Evolutionary conservation across 1,140 invertebrate genomes (phyloP), one percentile per base, ranked within the genome.

Genomic region (Habropoda laboriosa): DNA sequence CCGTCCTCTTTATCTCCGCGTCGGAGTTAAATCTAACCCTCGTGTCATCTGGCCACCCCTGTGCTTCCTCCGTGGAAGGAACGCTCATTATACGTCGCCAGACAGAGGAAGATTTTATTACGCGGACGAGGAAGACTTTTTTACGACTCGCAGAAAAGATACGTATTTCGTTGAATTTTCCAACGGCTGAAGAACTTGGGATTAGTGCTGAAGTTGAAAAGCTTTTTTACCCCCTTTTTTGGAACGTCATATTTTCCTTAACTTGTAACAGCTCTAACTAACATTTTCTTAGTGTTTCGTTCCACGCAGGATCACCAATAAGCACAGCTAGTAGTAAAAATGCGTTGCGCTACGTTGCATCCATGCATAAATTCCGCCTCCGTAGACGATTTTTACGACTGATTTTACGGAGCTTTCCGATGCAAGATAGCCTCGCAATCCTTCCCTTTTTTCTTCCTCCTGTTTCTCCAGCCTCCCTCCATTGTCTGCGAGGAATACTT

Each of bases 31-130:
- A 83, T 82, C 83, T 73, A 73, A 79, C 77, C 77, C 77, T 72
- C 82, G 81, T 64, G 79, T 86, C 85, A 83, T 86, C 82, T 53
- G 71, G 40, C 38, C 73, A 58, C 81, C 61, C 61, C 58, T 61
- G 21, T 27, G n/a, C 47, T 58, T 47, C 51, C 55, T 35, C 38
- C 57, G 4, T 24, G 12, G 42, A 35, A 30, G 47, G 76, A 53
- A 80, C 81, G 77, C 76, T 80, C 80, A 68, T 86, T 83, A 85
- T 78, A 49, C 70, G 57, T 66, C 61, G 72, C 63, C 61, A 63
- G 78, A 85, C 83, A 73, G 40, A 40, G 78, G 53, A 78, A 76
- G 73, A 85, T 85, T 84, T 85, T 78, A 85, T 81, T 85, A 85
- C 68, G 73, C n/a, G 68, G 75, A 67, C 66, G 47, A 32, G n/a